phyloP scores from a whole-genome alignment of 2,888 invertebrate species.

The Agrilus mali region DNA sequence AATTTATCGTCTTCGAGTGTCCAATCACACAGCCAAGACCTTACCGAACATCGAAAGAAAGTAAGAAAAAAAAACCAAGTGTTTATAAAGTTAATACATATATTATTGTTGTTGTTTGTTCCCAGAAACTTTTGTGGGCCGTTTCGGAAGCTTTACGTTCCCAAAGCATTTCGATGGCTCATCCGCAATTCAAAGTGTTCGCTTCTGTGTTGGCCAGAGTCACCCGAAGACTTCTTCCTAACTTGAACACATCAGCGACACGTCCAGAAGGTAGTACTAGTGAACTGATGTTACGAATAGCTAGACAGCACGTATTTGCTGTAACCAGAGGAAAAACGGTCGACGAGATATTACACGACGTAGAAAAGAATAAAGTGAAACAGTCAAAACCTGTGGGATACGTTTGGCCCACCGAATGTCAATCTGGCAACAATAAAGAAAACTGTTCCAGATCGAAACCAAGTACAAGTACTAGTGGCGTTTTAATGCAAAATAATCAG shows the following conservation, averaged over 20 bases:
- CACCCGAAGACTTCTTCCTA: conserved; percentile 50
- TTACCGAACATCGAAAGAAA: conserved; percentile 53
- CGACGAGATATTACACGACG: conserved; percentile 45
- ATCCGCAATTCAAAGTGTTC: conserved; percentile 58
- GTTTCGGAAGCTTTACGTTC: conserved; percentile 62
- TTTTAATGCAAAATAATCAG: conserved; percentile 3
- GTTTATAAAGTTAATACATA: too few relatives aligned
- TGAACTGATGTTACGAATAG: conserved; percentile 59
- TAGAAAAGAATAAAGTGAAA: conserved; percentile 25
- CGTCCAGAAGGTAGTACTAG: conserved; percentile 50
- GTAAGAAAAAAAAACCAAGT: too few relatives aligned
- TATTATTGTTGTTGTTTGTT: too few relatives aligned
- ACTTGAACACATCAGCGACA: conserved; percentile 33
- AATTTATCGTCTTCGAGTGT: conserved; percentile 8
- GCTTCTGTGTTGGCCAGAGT: conserved; percentile 55
- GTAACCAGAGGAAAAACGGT: conserved; percentile 51
- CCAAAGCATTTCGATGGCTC: conserved; percentile 55
- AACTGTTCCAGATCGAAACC: background rate
- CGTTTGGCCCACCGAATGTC: conserved; percentile 30
- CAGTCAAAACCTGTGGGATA: conserved; percentile 39
- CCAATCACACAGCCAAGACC: conserved; percentile 31
- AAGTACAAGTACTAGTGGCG: background rate
- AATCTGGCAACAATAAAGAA: too few relatives aligned
- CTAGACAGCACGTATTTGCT: conserved; percentile 49
- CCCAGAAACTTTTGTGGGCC: conserved; percentile 68